Evolutionary conservation across 2,797 vertebrate genomes (phyloP), one percentile per base, ranked within the genome.

Genomic region (Meriones psammophilus): DNA sequence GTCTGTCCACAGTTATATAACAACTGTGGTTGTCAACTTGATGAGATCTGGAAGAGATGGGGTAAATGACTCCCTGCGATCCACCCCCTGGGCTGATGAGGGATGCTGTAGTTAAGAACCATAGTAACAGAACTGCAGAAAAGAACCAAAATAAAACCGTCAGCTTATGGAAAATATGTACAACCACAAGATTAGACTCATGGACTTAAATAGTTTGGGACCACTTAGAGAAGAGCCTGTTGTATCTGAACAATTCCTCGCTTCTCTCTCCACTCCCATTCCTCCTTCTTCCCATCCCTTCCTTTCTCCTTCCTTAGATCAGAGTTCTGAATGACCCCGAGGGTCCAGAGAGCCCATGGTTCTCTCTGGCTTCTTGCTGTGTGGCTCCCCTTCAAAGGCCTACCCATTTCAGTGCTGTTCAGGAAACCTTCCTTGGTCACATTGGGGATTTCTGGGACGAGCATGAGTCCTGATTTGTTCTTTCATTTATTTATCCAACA

Each of bases 181-280:
- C n/a, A 79, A 71, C 2, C 0, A 15, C 64, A 66, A 92, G 73
- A 7, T 69, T 33, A 68, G 24, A 81, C 94, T 76, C 36, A 50
- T 62, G 62, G 24, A 24, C 39, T 7, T 81, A 78, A 95, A 80
- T 36, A 88, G 64, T 78, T 81, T 68, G 54, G 91, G 30, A 66
- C 87, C 3, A 24, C 74, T 71, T 84, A 73, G 58, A 91, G 77
- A 62, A 36, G 77, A 85, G 12, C 93, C 56, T 58, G 50, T 85
- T 50, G 80, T 56, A 50, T 30, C 30, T 17, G 39, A 73, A 87
- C 13, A 64, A 58, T 93, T 73, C 69, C 54, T 80, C 56, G 33
- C 94, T 14, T 66, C 60, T 80, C 8, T 4, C 54, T n/a, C 20
- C 13, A 26, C 30, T 12, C 81, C 18, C 54, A 74, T 39, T 73